Conservation (phyloP, 2,888 invertebrate species). For the Hoplodrina ambigua region DNA sequence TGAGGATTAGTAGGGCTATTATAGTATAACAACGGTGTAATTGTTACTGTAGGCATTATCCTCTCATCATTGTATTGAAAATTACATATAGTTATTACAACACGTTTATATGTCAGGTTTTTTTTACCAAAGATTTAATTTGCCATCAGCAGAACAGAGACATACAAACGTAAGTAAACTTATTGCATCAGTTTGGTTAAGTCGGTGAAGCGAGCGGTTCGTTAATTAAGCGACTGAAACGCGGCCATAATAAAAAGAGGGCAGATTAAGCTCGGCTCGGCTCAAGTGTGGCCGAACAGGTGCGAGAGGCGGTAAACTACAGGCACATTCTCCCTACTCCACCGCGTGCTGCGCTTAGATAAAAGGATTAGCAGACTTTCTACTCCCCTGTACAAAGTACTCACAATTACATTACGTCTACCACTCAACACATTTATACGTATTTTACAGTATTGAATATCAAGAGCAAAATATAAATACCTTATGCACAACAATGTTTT, state of each 20-base stretch:
- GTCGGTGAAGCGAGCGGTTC: conserved; percentile 71
- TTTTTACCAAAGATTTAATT: conserved; percentile 20
- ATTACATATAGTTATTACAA: neutral
- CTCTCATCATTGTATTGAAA: too few relatives aligned
- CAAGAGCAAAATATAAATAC: conserved; percentile 5
- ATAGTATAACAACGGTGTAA: too few relatives aligned
- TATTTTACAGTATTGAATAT: conserved; percentile 28
- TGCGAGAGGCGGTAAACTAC: conserved; percentile 74
- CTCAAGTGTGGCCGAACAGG: conserved; percentile 78
- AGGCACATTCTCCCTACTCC: conserved; percentile 70
- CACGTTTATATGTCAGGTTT: neutral
- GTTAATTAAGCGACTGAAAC: conserved; percentile 78
- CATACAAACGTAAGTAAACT: conserved; percentile 49
- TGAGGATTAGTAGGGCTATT: too few relatives aligned
- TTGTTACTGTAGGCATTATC: too few relatives aligned
- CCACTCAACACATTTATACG: conserved; percentile 57
- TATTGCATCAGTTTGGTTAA: conserved; percentile 58
- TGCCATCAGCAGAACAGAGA: conserved; percentile 22
- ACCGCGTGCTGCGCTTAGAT: conserved; percentile 83
- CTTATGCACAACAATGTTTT: conserved; percentile 4
- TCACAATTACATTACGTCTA: conserved; percentile 71
- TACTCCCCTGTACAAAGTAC: conserved; percentile 72
- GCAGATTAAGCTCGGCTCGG: conserved; percentile 73
- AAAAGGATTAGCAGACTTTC: conserved; percentile 85
- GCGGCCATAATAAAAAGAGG: conserved; percentile 77